A percentile compares a stretch with the other conserved stretches of the same genome.
These are phyloP conservation scores for Desmophyllum pertusum DNA, from an alignment of 92 coral and sea anemone species.

Conservation along the genomic window DNA sequence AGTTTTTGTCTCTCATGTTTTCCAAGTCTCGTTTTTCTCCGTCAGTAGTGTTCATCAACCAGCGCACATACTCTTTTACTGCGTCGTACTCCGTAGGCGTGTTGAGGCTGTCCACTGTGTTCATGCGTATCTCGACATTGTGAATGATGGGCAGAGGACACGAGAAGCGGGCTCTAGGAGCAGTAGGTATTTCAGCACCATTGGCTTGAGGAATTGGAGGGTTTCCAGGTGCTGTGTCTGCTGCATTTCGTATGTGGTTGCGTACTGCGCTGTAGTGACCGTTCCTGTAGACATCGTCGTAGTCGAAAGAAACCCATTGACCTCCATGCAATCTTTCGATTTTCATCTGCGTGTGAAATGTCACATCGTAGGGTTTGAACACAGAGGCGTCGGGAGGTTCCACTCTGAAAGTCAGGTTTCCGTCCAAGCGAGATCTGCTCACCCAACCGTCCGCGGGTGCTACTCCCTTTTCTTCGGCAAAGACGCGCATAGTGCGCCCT, in stretches of 20 bases:
- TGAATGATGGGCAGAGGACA: not conserved
- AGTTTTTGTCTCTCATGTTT: not conserved
- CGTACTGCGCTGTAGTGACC: not conserved
- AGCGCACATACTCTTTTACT: conserved; percentile 2
- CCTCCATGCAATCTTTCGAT: not conserved
- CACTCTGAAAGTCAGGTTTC: not conserved
- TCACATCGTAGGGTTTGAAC: not conserved
- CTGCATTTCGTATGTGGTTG: not conserved
- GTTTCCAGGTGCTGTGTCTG: not conserved
- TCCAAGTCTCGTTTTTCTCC: not conserved
- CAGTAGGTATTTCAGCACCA: not conserved
- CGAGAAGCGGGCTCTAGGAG: not conserved
- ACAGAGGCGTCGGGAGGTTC: not conserved
- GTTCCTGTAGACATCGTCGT: too few species aligned
- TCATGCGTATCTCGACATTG: not conserved
- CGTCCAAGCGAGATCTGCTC: not conserved
- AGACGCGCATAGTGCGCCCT: not conserved
- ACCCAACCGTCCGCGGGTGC: not conserved
- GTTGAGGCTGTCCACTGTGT: not conserved
- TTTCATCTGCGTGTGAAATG: not conserved
- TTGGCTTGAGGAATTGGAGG: not conserved
- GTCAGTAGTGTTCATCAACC: not conserved
- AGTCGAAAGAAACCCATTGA: too few species aligned
- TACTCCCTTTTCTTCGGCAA: not conserved
- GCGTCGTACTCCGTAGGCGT: not conserved